Conservation (phyloP, 2,888 invertebrate species). For the Limnephilus rhombicus region DNA sequence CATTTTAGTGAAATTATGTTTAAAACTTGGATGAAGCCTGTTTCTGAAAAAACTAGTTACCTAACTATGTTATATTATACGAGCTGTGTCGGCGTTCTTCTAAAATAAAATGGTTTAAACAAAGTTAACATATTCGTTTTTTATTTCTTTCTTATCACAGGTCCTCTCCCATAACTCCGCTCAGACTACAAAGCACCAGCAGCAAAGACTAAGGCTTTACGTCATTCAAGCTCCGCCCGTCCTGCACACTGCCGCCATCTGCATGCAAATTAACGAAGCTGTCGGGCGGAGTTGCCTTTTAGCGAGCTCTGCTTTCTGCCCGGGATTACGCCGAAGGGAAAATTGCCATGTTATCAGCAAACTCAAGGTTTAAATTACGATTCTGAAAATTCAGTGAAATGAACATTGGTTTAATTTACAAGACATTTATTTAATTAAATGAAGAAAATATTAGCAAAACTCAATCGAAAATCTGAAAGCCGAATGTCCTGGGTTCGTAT, state of each 20-base stretch:
- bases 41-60: too few relatives aligned
- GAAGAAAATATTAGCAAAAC: too few relatives aligned
- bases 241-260: constrained; percentile 57
- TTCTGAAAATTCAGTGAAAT: neutral
- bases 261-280: constrained; percentile 65
- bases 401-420: too few relatives aligned
- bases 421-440: too few relatives aligned
- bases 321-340: neutral
- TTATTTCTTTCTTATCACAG: neutral
- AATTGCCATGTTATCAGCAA: neutral
- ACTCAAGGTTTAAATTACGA: neutral
- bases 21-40: too few relatives aligned
- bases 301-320: neutral
- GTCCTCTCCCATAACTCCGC: constrained; percentile 22
- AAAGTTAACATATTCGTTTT: neutral
- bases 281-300: constrained; percentile 24
- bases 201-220: constrained; percentile 11
- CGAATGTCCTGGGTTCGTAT: too few relatives aligned
- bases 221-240: constrained; percentile 12
- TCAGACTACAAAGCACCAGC: constrained; percentile 23
- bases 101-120: too few relatives aligned
- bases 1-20: too few relatives aligned
- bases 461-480: too few relatives aligned
- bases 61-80: too few relatives aligned
- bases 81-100: too few relatives aligned